These are phyloP conservation scores for Pachypsylla venusta DNA, from an alignment of 1,140 invertebrate genomes.

Conservation along the genomic window DNA sequence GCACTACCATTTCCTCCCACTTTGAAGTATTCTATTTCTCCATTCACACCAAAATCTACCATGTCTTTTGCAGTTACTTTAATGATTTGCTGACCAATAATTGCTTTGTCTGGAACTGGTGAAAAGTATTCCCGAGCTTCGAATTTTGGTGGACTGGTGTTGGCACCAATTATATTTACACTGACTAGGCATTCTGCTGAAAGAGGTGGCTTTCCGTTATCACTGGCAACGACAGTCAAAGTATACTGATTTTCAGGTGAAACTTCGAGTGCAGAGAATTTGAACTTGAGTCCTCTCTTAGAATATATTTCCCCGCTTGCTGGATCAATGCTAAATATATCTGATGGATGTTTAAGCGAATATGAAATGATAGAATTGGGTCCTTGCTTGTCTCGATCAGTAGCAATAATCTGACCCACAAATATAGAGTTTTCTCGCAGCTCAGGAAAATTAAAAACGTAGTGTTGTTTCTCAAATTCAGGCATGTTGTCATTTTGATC, in stretches of 20 bases:
- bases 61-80: constrained; percentile 60
- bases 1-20: constrained; percentile 59
- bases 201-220: constrained; percentile 84
- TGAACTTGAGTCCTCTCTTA: constrained; percentile 65
- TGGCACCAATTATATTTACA: constrained; percentile 79
- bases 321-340: constrained; percentile 78
- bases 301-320: constrained; percentile 78
- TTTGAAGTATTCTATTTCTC: constrained; percentile 68
- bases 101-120: constrained; percentile 63
- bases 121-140: constrained; percentile 53
- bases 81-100: constrained; percentile 48
- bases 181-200: constrained; percentile 66
- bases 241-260: constrained; percentile 80
- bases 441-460: constrained; percentile 82
- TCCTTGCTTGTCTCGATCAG: constrained; percentile 78
- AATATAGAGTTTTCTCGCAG: constrained; percentile 57
- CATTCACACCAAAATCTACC: constrained; percentile 68
- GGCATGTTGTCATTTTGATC: constrained; percentile 92
- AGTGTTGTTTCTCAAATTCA: constrained; percentile 72
- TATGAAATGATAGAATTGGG: constrained; percentile 90
- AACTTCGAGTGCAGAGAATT: constrained; percentile 52
- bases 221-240: constrained; percentile 69
- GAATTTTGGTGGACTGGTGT: constrained; percentile 76
- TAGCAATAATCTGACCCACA: constrained; percentile 76
- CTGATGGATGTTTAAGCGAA: constrained; percentile 73